These are phyloP conservation scores for Tigriopus japonicus DNA, from an alignment of 1,140 invertebrate genomes.

Conservation along the genomic window DNA sequence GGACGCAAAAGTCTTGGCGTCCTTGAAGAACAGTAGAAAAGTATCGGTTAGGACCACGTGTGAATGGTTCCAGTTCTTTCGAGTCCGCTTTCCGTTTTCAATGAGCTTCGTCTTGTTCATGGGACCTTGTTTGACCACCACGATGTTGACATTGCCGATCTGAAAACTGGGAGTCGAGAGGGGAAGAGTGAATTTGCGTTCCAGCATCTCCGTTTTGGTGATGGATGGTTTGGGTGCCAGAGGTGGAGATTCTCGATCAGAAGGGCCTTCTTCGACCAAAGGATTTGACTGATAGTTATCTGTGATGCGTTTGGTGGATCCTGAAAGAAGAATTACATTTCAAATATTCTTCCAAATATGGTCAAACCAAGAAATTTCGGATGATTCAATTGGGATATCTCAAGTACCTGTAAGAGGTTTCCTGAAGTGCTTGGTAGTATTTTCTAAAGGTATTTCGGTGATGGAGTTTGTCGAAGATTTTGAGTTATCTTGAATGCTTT, in stretches of 20 bases:
- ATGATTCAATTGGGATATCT: no score
- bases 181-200: not conserved
- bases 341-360: no score
- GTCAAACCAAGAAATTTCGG: no score
- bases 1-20: constrained; percentile 31
- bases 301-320: no score
- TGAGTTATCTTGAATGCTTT: constrained; percentile 9
- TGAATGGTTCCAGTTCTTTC: constrained; percentile 44
- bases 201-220: constrained; percentile 1
- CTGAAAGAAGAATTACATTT: no score
- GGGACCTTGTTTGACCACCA: constrained; percentile 11
- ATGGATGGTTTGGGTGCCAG: not conserved
- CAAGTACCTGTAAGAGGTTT: not conserved
- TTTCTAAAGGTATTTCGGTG: not conserved
- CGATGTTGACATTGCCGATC: constrained; percentile 7
- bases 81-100: constrained; percentile 37
- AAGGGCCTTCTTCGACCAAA: no score
- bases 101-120: constrained; percentile 11
- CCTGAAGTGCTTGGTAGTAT: not conserved
- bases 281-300: no score
- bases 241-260: no score
- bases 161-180: not conserved
- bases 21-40: constrained; percentile 39
- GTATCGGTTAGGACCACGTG: constrained; percentile 42
- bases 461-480: not conserved